phyloP scores from a whole-genome alignment of 2,113 vertebrate species.

The Ptychochromis oligacanthus region DNA sequence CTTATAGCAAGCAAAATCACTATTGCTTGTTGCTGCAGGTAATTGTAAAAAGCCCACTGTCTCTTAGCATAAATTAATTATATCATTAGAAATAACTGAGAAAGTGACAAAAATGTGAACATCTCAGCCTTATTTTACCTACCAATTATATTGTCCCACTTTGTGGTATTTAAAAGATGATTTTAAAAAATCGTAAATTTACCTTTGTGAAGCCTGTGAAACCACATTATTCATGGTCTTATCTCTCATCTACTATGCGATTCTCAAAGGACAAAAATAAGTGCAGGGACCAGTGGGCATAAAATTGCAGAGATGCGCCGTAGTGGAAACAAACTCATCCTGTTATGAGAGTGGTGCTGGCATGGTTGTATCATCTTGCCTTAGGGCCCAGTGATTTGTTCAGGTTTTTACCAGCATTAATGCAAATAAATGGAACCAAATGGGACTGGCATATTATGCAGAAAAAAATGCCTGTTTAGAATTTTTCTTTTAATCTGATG shows the following conservation, averaged over 20 bases:
- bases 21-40: not conserved
- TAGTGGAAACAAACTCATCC: not conserved
- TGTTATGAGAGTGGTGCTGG: not conserved
- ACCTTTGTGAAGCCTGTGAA: not conserved
- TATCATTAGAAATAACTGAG: not conserved
- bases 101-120: not conserved
- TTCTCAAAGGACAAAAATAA: not conserved
- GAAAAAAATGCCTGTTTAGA: not conserved
- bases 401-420: not conserved
- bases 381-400: not conserved
- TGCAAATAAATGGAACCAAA: not conserved
- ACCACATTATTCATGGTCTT: not conserved
- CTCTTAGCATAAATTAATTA: not conserved
- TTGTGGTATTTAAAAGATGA: not conserved
- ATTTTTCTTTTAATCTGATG: not conserved
- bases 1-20: rapidly evolving
- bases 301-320: not conserved
- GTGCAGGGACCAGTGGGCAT: slow-evolving; percentile 6
- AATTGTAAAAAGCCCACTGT: not conserved
- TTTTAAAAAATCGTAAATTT: not conserved
- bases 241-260: not conserved
- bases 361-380: not conserved
- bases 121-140: not conserved
- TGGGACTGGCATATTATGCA: not conserved
- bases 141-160: not conserved